phyloP scores from a whole-genome alignment of 2,888 invertebrate genomes.

The Eupeodes latifasciatus region DNA sequence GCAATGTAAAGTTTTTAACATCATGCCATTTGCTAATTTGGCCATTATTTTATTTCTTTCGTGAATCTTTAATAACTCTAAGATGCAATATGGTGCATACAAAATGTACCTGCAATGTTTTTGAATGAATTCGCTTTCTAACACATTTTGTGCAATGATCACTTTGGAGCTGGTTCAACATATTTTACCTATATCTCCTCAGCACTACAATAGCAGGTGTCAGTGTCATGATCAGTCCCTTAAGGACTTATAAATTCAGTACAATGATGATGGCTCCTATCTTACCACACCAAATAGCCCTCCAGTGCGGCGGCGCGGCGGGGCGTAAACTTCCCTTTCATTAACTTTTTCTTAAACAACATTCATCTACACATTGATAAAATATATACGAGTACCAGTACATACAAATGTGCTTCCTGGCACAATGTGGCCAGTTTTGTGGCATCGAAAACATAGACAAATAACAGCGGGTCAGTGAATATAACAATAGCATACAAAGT shows the following conservation, averaged over 20 bases:
- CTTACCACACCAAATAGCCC: background rate
- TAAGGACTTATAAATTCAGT: conserved; percentile 27
- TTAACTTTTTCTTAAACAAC: conserved; percentile 42
- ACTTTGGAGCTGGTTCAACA: conserved; percentile 14
- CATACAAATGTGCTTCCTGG: no score
- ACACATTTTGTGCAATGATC: conserved; percentile 43
- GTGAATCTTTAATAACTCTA: no score
- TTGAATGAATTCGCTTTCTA: conserved; percentile 7
- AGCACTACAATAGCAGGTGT: conserved; percentile 66
- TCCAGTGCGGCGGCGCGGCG: background rate
- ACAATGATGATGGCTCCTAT: conserved; percentile 48
- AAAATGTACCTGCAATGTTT: background rate
- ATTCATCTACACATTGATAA: no score
- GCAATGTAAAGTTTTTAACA: no score
- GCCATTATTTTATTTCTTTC: no score
- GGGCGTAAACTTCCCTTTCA: conserved; percentile 47
- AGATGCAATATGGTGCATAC: no score
- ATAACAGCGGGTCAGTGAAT: conserved; percentile 36
- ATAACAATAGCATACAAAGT: background rate
- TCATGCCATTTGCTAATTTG: no score
- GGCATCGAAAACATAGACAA: conserved; percentile 17
- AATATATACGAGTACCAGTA: no score
- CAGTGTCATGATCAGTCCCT: conserved; percentile 51
- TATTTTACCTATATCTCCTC: conserved; percentile 43
- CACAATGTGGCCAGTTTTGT: conserved; percentile 33